These are phyloP conservation scores for Benitochromis conjunctus DNA, from an alignment of 2,113 vertebrate species.

Conservation along the genomic window DNA sequence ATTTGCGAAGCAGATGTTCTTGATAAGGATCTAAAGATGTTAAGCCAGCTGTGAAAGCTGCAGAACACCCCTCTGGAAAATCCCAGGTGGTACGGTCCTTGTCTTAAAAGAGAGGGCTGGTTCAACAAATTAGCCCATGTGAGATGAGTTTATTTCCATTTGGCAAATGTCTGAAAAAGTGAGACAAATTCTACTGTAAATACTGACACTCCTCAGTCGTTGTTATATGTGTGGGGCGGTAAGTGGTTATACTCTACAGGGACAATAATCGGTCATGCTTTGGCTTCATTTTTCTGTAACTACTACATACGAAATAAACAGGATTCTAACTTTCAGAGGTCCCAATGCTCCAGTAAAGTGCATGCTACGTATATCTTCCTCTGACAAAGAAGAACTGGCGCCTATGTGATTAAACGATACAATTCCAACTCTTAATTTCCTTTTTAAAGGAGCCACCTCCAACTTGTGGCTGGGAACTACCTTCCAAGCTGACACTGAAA, in stretches of 20 bases:
- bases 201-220: constrained; percentile 2
- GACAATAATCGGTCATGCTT: constrained; percentile 46
- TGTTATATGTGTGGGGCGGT: not conserved
- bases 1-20: constrained; percentile 58
- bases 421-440: constrained; percentile 11
- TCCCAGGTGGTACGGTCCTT: constrained; percentile 36
- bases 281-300: constrained; percentile 20
- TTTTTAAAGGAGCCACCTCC: constrained; percentile 32
- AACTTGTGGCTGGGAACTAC: constrained; percentile 56
- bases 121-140: constrained; percentile 8
- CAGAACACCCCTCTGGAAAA: constrained; percentile 34
- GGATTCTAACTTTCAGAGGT: constrained; percentile 28
- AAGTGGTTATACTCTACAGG: constrained; percentile 13
- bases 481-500: constrained; percentile 46
- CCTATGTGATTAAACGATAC: constrained; percentile 39
- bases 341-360: constrained; percentile 40
- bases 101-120: not conserved
- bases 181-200: not conserved
- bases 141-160: not conserved
- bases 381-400: not conserved
- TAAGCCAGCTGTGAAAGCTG: constrained; percentile 31
- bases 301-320: not conserved
- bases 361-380: constrained; percentile 53
- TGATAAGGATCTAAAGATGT: constrained; percentile 8
- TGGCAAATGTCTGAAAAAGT: not conserved